Percentiles rank a stretch among this genome's conserved stretches.
Evolutionary conservation across 2,888 invertebrate genomes (phyloP).

Genomic region (Mactromeris polynyma): DNA sequence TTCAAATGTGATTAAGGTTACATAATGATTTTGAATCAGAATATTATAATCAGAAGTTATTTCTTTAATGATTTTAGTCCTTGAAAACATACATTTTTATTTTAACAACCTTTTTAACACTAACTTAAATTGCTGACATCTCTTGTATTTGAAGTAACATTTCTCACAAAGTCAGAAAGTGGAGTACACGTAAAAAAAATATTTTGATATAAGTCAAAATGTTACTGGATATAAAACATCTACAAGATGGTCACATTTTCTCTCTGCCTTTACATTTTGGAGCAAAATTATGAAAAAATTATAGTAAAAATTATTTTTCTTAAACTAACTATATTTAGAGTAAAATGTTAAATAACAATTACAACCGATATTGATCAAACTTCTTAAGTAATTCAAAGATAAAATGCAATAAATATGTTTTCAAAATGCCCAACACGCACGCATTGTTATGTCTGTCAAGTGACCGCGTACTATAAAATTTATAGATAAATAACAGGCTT

Average conservation of each 20-base stretch:
- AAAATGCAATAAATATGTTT: not conserved
- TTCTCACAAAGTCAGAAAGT: not conserved
- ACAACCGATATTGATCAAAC: not conserved
- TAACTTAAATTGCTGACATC: too few species aligned
- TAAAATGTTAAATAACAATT: not conserved
- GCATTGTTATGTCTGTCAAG: not conserved
- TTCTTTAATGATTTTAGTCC: too few species aligned
- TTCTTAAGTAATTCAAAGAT: not conserved
- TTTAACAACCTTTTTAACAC: too few species aligned
- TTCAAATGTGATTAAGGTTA: too few species aligned
- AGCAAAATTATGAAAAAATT: conserved; percentile 21
- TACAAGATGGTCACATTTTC: conserved; percentile 26
- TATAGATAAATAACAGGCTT: not conserved
- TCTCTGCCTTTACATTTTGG: conserved; percentile 19
- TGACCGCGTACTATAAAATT: not conserved
- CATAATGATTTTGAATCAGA: too few species aligned
- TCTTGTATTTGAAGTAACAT: too few species aligned
- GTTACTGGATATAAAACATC: conserved; percentile 15
- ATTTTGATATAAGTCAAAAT: not conserved
- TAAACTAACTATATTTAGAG: not conserved
- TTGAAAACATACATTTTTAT: too few species aligned
- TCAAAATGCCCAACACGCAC: not conserved
- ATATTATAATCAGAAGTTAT: too few species aligned
- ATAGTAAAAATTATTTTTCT: not conserved
- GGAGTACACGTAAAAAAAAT: not conserved